phyloP scores from a whole-genome alignment of 2,113 vertebrate genomes.

The Rynchops niger region DNA sequence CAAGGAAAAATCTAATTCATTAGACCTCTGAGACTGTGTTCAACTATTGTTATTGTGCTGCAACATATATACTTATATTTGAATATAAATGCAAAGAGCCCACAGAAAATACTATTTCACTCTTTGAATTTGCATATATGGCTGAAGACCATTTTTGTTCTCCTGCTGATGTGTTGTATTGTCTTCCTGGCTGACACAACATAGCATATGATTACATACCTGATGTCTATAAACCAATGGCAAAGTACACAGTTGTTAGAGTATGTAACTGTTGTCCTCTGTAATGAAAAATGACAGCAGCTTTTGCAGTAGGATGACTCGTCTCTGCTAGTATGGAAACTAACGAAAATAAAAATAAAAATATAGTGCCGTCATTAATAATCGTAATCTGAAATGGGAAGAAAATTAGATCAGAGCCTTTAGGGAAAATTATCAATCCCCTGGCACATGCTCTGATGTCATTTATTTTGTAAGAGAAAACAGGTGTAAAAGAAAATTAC shows the following conservation, averaged over 20 bases:
- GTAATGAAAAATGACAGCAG: neutral
- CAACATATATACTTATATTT: neutral
- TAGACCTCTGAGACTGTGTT: conserved; percentile 63
- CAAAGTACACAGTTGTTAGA: neutral
- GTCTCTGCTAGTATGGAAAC: neutral
- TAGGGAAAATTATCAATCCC: neutral
- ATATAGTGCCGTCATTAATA: neutral
- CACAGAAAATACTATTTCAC: conserved; percentile 49
- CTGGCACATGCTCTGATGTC: neutral
- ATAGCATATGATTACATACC: neutral
- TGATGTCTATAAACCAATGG: neutral
- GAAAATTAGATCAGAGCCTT: neutral
- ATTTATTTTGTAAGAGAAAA: neutral
- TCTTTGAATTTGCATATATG: conserved; percentile 18
- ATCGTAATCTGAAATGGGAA: neutral
- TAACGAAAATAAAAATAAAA: neutral
- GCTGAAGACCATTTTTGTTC: neutral
- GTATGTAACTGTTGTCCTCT: neutral
- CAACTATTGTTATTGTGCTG: conserved; percentile 30
- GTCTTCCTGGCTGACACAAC: neutral
- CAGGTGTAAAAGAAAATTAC: neutral
- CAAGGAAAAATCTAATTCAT: conserved; percentile 75
- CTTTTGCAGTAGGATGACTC: neutral
- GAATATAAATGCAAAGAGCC: conserved; percentile 63
- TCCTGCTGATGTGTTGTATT: neutral